Conservation (phyloP, 2,888 invertebrate species). For the Rhingia rostrata region DNA sequence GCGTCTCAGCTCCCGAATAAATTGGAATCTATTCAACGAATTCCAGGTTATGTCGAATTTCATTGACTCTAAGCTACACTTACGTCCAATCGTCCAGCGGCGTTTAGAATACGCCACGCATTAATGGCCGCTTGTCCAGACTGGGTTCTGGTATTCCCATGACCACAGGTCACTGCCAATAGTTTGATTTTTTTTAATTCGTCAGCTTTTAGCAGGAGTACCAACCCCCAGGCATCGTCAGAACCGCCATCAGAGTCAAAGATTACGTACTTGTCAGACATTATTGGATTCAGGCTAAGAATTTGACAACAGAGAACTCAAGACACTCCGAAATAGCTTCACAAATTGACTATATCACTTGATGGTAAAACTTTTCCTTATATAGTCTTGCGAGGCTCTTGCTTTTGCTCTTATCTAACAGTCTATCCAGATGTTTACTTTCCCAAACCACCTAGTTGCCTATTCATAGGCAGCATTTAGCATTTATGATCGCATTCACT, state of each 20-base stretch:
- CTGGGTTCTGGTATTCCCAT: constrained; percentile 88
- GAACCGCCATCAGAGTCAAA: constrained; percentile 86
- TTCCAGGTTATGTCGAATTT: neutral
- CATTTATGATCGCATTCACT: no score
- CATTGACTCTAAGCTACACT: constrained; percentile 77
- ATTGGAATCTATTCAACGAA: constrained; percentile 75
- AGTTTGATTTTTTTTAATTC: constrained; percentile 79
- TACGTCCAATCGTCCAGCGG: constrained; percentile 86
- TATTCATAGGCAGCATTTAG: no score
- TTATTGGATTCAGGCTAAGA: neutral
- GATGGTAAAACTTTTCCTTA: neutral
- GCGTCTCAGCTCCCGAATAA: constrained; percentile 75
- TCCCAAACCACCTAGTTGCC: no score
- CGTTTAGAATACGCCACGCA: constrained; percentile 87
- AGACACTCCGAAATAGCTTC: neutral
- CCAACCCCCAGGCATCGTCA: constrained; percentile 87
- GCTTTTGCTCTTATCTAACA: no score
- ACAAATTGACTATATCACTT: neutral
- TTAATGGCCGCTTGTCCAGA: constrained; percentile 88
- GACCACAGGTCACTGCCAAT: constrained; percentile 88
- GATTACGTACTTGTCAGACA: constrained; percentile 81
- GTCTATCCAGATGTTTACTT: no score
- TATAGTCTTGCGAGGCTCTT: neutral
- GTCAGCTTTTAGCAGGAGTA: constrained; percentile 85
- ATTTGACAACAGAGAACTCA: neutral